phyloP scores from a whole-genome alignment of 2,888 invertebrate species.

The Diaperis boleti region DNA sequence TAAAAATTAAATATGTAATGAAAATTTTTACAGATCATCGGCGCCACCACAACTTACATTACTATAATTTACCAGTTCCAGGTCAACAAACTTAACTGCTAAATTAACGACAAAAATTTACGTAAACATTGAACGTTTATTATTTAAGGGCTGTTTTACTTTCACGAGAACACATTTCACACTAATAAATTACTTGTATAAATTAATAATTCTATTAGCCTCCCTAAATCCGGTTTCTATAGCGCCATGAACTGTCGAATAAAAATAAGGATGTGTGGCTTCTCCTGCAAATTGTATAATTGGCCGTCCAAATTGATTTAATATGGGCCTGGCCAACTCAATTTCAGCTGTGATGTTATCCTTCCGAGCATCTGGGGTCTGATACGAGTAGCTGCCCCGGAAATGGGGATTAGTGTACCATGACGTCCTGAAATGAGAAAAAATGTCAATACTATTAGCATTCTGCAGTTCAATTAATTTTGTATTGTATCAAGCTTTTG shows the following conservation, averaged over 20 bases:
- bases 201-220: conserved; percentile 39
- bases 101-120: neutral
- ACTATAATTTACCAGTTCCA: conserved; percentile 39
- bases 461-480: no score
- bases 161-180: neutral
- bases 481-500: no score
- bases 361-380: conserved; percentile 44
- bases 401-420: conserved; percentile 53
- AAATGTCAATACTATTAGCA: conserved; percentile 1
- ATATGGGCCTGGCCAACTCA: conserved; percentile 27
- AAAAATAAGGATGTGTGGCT: conserved; percentile 35
- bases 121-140: no score
- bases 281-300: conserved; percentile 39
- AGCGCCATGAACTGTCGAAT: conserved; percentile 40
- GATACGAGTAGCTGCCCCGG: conserved; percentile 52
- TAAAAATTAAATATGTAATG: neutral
- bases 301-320: conserved; percentile 23
- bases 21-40: conserved; percentile 26
- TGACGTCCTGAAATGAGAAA: conserved; percentile 45
- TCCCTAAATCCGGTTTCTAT: conserved; percentile 38
- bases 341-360: conserved; percentile 19
- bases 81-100: conserved; percentile 19
- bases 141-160: no score
- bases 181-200: conserved; percentile 30
- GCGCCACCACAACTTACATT: conserved; percentile 36